Percentiles rank a stretch among this genome's conserved stretches.
These are phyloP conservation scores for Leistus spinibarbis DNA, from an alignment of 2,888 invertebrate genomes.

Conservation along the genomic window DNA sequence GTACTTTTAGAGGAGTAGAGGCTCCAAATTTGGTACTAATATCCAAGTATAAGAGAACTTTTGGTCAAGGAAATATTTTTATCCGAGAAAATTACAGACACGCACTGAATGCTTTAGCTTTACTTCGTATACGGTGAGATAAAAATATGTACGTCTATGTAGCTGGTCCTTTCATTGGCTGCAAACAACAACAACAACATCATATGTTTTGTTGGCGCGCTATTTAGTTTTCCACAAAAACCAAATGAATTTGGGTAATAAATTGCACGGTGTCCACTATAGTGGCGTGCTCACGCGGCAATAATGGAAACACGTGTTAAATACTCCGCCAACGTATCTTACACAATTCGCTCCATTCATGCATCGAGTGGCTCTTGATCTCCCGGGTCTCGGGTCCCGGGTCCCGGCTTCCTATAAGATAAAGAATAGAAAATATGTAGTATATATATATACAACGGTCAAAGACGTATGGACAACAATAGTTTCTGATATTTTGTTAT, in stretches of 20 bases:
- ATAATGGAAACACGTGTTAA: slow-evolving; percentile 20
- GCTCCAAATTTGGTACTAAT: no score
- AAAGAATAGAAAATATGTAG: background rate
- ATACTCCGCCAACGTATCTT: background rate
- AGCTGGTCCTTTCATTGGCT: no score
- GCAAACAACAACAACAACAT: no score
- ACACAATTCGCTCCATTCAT: background rate
- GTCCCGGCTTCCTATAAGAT: background rate
- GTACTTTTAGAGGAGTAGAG: no score
- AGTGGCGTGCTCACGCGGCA: slow-evolving; percentile 12
- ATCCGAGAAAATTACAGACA: no score
- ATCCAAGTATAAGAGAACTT: no score
- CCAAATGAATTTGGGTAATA: slow-evolving; percentile 48
- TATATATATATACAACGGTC: background rate
- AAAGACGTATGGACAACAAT: background rate
- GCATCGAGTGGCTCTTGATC: background rate
- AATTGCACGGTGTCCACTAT: slow-evolving; percentile 11
- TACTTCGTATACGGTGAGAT: no score
- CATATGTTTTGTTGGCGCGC: no score
- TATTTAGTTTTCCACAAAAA: slow-evolving; percentile 55
- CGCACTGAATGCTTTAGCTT: no score
- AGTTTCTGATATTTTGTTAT: background rate
- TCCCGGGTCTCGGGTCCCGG: background rate
- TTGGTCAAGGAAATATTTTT: no score
- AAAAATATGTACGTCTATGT: no score